Evolutionary conservation across 1,140 invertebrate species (phyloP).

Genomic region (Nasonia vitripennis): DNA sequence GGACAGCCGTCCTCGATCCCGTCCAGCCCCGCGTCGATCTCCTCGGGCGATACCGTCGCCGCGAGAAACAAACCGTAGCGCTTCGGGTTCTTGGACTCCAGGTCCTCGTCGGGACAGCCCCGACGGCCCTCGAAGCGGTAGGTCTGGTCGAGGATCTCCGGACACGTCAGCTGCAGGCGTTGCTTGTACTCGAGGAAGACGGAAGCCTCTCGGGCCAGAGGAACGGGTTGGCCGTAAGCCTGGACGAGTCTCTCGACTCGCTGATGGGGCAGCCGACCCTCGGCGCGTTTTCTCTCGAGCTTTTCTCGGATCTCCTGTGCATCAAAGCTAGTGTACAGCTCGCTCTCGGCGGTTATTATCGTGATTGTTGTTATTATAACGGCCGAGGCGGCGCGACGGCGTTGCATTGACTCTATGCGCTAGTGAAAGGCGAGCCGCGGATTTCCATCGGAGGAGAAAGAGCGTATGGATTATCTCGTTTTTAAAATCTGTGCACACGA

Average conservation of each 20-base stretch:
- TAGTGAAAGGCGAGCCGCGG: background rate
- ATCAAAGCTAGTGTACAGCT: no score
- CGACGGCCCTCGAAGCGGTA: background rate
- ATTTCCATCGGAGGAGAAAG: background rate
- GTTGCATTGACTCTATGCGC: background rate
- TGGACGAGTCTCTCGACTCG: background rate
- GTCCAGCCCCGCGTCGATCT: background rate
- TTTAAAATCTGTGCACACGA: background rate
- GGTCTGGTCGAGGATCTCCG: constrained; percentile 11
- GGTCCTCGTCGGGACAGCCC: constrained; percentile 23
- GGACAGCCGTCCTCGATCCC: constrained; percentile 14
- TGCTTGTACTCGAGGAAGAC: background rate
- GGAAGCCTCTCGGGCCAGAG: background rate
- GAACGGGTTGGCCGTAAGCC: background rate
- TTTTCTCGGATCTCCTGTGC: constrained; percentile 5
- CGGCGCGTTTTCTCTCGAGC: background rate
- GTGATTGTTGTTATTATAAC: background rate
- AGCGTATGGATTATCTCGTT: background rate
- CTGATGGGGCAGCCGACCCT: constrained; percentile 7
- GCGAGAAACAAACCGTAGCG: constrained; percentile 12
- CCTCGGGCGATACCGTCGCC: constrained; percentile 7
- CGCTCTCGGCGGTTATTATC: background rate
- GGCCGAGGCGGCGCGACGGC: no score
- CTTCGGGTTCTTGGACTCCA: fast-evolving
- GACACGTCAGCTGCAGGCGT: background rate